Conservation (phyloP, 1,140 invertebrate species). For the Hyposmocoma kahamanoa region DNA sequence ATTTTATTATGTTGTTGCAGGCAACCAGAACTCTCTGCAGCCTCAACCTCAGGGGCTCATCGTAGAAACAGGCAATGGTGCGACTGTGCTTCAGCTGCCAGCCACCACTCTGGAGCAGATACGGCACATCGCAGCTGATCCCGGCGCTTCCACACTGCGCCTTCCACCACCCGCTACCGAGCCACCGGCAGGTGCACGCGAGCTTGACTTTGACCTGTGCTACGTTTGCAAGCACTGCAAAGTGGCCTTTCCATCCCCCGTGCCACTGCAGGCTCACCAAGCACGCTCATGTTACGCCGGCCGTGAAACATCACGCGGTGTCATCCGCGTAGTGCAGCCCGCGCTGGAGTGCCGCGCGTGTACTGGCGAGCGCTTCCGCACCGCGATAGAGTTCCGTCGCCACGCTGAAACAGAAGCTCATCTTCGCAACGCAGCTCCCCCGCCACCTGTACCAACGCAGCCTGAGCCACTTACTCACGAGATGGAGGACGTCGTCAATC, state of each 20-base stretch:
- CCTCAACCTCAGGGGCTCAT: slow-evolving; percentile 65
- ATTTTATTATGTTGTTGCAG: slow-evolving; percentile 46
- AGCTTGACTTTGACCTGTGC: slow-evolving; percentile 85
- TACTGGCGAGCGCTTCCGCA: slow-evolving; percentile 77
- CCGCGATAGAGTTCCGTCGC: slow-evolving; percentile 76
- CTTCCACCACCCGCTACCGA: slow-evolving; percentile 73
- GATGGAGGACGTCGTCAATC: slow-evolving; percentile 89
- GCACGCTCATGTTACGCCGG: slow-evolving; percentile 78
- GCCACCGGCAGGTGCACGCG: slow-evolving; percentile 59
- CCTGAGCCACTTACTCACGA: slow-evolving; percentile 81
- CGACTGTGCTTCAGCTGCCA: slow-evolving; percentile 78
- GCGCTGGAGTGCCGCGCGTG: slow-evolving; percentile 83
- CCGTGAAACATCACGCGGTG: slow-evolving; percentile 77
- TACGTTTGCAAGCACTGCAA: slow-evolving; percentile 91
- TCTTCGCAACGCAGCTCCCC: slow-evolving; percentile 47
- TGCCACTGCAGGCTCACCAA: slow-evolving; percentile 83
- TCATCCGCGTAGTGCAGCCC: slow-evolving; percentile 79
- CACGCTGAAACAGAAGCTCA: slow-evolving; percentile 79
- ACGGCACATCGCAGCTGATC: slow-evolving; percentile 78
- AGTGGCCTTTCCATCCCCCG: slow-evolving; percentile 84
- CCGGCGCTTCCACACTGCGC: slow-evolving; percentile 78
- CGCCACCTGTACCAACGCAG: slow-evolving; percentile 44
- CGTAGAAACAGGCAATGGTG: slow-evolving; percentile 74
- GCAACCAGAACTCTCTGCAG: slow-evolving; percentile 33
- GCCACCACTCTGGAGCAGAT: slow-evolving; percentile 79